A percentile compares a stretch with the other conserved stretches of the same genome.
Conservation (phyloP, 2,888 invertebrate genomes). For the Alviniconcha strummeri region DNA sequence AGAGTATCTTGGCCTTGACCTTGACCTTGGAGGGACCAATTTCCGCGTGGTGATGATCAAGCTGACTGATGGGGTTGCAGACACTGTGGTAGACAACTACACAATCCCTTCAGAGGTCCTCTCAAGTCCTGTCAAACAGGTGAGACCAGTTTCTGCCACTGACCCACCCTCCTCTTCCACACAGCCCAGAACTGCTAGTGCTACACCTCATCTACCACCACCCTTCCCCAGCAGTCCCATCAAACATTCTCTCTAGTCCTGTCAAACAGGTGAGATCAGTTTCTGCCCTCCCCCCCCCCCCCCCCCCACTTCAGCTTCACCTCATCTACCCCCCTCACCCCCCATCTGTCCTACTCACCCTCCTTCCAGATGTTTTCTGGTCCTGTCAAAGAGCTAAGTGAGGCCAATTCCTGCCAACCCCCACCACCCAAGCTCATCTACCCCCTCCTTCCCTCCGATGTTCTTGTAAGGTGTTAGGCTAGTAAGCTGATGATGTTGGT, state of each 20-base stretch:
- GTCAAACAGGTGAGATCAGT: conserved; percentile 46
- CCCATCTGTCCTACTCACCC: too few species aligned
- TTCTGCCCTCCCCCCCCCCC: too few species aligned
- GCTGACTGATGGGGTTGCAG: conserved; percentile 72
- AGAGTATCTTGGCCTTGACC: conserved; percentile 85
- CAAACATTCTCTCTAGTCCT: conserved; percentile 53
- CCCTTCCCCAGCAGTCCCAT: conserved; percentile 46
- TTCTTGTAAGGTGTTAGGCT: too few species aligned
- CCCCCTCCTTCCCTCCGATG: too few species aligned
- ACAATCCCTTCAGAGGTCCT: conserved; percentile 59
- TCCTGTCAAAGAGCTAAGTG: too few species aligned
- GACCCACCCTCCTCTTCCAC: too few species aligned
- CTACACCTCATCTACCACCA: conserved; percentile 32
- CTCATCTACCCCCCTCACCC: too few species aligned
- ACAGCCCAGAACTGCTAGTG: conserved; percentile 45
- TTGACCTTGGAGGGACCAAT: conserved; percentile 88
- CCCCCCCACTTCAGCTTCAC: too few species aligned
- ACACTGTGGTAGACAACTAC: conserved; percentile 62
- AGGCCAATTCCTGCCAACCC: too few species aligned
- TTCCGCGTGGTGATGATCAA: conserved; percentile 84
- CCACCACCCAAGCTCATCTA: too few species aligned
- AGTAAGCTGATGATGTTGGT: too few species aligned
- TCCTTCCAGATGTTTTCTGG: too few species aligned
- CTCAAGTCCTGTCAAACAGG: conserved; percentile 51
- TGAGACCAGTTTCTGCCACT: conserved; percentile 30